Evolutionary conservation across 2,888 invertebrate species (phyloP), one percentile per base, ranked within the genome.

Genomic region (Mythimna lalbum): DNA sequence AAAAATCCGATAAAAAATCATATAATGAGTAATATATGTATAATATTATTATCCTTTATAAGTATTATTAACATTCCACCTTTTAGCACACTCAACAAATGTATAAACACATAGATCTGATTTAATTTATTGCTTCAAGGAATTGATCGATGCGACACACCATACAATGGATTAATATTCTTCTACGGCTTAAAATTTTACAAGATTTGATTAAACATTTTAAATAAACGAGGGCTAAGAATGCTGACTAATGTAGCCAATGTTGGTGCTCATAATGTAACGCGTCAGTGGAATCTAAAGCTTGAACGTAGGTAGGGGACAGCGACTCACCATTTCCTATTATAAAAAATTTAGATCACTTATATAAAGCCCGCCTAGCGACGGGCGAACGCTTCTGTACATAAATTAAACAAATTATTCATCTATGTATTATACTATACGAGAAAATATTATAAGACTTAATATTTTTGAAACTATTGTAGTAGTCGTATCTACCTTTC

Each of bases 391-490:
- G 92, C 92, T 91, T 92, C 86, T 91, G 88, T 89, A 88, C 81
- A 90, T 91, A 92, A 82, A 87, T 83, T 86, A 85, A 85, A 77
- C 67, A 76, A 86, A 81, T 84, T 85, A 84, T 85, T 86, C 85
- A 82, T 87, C 81, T 86, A 86, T 90, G 87, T 90, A 90, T 80
- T 55, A 64, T 73, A 69, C 23, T 86, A 90, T 90, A 90, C 86
- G 83, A 84, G 66, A 81, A 82, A 81, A 86, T 91, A 89, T 88
- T 88, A 86, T 92, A 92, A 93, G 91, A 92, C 89, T 93, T 91
- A 89, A 92, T 93, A 93, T 93, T 93, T 93, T 93, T 93, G 91
- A 93, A 93, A 92, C 87, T 93, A 92, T 90, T 90, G 89, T 92
- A 92, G 91, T 87, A 84, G 88, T 89, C 19, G n/a, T 84, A 91